Evolutionary conservation across 2,113 vertebrate genomes (phyloP).

Genomic region (Rhineura floridana): DNA sequence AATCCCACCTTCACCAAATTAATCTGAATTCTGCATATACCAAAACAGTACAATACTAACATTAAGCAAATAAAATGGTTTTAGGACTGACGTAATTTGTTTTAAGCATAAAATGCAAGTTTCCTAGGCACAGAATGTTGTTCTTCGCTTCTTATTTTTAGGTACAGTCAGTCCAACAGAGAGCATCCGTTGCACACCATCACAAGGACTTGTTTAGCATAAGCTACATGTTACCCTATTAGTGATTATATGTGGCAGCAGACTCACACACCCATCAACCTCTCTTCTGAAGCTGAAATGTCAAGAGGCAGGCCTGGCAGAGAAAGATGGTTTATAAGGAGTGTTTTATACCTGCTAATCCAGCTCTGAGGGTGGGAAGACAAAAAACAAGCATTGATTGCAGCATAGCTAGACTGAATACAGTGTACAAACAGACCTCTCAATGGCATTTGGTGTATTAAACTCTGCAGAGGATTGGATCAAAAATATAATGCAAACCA

Average conservation of each 20-base stretch:
- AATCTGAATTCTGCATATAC: not conserved
- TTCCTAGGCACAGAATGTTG: not conserved
- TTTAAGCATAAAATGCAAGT: not conserved
- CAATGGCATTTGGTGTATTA: not conserved
- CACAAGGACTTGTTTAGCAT: not conserved
- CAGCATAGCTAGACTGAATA: not conserved
- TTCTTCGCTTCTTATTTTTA: slow-evolving; percentile 5
- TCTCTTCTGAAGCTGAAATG: not conserved
- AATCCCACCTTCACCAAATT: not conserved
- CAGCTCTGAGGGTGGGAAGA: not conserved
- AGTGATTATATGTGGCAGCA: not conserved
- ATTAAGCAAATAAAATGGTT: not conserved
- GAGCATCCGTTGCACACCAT: not conserved
- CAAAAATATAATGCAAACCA: not conserved
- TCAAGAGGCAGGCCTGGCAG: not conserved
- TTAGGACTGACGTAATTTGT: not conserved
- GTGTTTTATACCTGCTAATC: not conserved
- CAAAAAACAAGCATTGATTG: not conserved
- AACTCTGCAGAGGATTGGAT: not conserved
- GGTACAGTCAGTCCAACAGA: not conserved
- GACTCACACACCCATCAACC: not conserved
- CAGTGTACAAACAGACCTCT: too few relatives aligned
- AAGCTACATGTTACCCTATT: not conserved
- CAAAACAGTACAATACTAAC: not conserved
- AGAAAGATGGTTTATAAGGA: not conserved